Evolutionary conservation across 2,113 vertebrate genomes (phyloP), one percentile per base, ranked within the genome.

Genomic region (Oryzias javanicus): DNA sequence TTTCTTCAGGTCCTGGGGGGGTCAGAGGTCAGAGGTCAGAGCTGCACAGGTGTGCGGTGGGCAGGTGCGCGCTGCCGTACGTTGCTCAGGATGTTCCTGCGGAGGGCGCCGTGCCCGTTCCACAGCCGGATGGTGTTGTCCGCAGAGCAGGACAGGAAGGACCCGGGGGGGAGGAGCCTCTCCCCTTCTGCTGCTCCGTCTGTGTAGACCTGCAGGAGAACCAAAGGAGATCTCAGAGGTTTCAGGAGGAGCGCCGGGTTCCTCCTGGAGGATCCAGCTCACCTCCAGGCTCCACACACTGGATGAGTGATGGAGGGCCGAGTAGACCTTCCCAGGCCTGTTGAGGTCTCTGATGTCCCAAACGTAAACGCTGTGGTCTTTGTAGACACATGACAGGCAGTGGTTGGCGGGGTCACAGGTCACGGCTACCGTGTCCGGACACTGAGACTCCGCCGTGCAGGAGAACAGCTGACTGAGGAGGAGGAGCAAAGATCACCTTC

Each of bases 241-340:
- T 35, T 35, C 8, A 3, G 10, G 35, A 35, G 12, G 35, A 35
- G 10, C 35, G 8, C 12, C 12, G 10, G 35, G 10, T 12, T 35
- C 35, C 12, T 8, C 2, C 35, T 3, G 35, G 35, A 35, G 35
- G 10, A 47, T 13, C 35, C 41, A 13, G 41, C 80, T 49, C 29
- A 98, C 96, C 95, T 99, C 97, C 48, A 98, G 83, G 64, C 92
- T 96, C 97, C 97, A 99, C 58, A 99, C 97, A 0, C 95, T 98
- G 56, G 95, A 92, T 0, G 96, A 92, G 83, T 99, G 97, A 86
- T 97, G 98, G 20, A 99, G 92, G 19, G 96, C 94, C 0, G 97
- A 98, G 82, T 98, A 98, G 55, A 99, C 94, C 67, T 99, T 99
- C 78, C 97, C 97, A 52, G 96, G 94, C 89, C 95, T 93, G 72